Evolutionary conservation across 2,113 vertebrate species (phyloP).

Genomic region (Eulacestoma nigropectus): DNA sequence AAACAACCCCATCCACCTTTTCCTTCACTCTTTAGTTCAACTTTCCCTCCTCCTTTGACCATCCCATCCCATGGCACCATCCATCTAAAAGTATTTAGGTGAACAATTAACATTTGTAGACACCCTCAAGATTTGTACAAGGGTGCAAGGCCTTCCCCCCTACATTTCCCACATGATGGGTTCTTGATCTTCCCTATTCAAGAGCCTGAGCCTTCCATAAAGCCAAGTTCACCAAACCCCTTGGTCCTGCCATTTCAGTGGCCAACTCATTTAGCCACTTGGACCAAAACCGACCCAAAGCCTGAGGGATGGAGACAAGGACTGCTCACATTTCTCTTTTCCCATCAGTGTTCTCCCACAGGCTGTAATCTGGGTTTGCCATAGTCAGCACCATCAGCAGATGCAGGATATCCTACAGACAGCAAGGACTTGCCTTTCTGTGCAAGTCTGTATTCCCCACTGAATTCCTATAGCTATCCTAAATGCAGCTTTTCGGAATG

Average conservation of each 20-base stretch:
- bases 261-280: fast-evolving
- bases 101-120: background rate
- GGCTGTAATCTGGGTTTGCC: background rate
- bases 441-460: background rate
- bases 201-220: background rate
- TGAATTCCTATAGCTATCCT: background rate
- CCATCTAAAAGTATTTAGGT: no score
- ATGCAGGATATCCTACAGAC: background rate
- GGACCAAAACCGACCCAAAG: background rate
- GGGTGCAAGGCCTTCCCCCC: background rate
- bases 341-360: background rate
- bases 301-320: background rate
- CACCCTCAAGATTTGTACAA: no score
- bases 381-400: background rate
- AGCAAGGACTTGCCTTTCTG: background rate
- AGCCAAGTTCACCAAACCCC: background rate
- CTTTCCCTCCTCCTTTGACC: background rate
- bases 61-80: background rate
- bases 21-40: background rate
- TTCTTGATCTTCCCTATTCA: background rate
- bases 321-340: background rate
- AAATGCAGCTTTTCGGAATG: background rate
- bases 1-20: background rate
- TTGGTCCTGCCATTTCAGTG: background rate
- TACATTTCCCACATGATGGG: fast-evolving